Conservation (phyloP, 2,888 invertebrate genomes). For the Trissolcus brochymenae region DNA sequence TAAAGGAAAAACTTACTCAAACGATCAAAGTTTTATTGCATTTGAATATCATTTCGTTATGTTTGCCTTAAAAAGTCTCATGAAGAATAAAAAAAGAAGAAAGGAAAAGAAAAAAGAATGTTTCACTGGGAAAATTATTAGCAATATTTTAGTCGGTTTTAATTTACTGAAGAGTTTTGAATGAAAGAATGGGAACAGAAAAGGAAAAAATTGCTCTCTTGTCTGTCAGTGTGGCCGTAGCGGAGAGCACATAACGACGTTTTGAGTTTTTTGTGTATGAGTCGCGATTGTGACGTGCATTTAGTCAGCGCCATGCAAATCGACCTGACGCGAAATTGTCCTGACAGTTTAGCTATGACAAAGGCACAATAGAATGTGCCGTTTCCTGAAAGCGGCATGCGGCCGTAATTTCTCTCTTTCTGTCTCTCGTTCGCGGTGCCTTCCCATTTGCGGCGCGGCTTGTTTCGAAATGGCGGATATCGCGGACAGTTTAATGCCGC, state of each 20-base stretch:
- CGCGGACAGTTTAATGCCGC: conserved; percentile 72
- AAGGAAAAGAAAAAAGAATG: no score
- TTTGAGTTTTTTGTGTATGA: conserved; percentile 13
- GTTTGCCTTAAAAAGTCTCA: no score
- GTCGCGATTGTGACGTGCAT: conserved; percentile 41
- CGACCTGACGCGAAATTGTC: conserved; percentile 69
- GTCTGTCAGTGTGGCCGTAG: not conserved
- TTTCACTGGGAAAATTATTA: no score
- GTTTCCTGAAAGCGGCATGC: conserved; percentile 74
- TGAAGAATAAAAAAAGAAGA: no score
- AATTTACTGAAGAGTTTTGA: not conserved
- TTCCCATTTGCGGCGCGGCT: conserved; percentile 53
- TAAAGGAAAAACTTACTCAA: not conserved
- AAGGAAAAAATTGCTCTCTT: not conserved
- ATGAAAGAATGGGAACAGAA: not conserved
- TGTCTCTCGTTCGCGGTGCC: conserved; percentile 40
- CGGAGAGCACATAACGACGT: conserved; percentile 1
- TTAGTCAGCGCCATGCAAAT: conserved; percentile 61
- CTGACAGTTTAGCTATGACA: conserved; percentile 76
- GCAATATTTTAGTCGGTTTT: no score
- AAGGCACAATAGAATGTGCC: conserved; percentile 75
- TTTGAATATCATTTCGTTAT: no score
- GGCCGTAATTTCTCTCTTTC: conserved; percentile 67
- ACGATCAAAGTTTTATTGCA: no score
- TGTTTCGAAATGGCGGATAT: conserved; percentile 72